Conservation (phyloP, 1,140 invertebrate genomes). For the Gyrodactylus bullatarudis region DNA sequence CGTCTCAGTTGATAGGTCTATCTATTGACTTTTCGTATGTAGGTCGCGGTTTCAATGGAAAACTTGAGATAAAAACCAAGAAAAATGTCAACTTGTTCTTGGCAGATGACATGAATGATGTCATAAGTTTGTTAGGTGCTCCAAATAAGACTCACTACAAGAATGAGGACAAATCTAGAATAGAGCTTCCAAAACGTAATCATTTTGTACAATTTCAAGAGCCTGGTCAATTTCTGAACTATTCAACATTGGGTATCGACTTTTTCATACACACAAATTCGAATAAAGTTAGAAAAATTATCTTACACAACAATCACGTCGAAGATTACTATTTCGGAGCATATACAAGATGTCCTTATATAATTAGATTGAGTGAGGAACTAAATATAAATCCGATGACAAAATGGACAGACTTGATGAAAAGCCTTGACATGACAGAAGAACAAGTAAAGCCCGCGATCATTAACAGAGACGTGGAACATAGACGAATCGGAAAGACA, state of each 20-base stretch:
- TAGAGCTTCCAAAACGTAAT: background rate
- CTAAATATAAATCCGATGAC: background rate
- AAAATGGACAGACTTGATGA: background rate
- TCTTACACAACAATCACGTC: background rate
- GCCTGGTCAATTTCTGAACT: background rate
- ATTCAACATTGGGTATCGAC: background rate
- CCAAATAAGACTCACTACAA: background rate
- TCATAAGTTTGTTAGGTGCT: background rate
- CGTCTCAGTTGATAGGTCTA: background rate
- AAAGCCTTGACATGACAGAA: background rate
- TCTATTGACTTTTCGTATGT: background rate
- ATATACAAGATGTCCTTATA: background rate
- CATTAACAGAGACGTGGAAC: background rate
- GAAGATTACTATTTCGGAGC: background rate
- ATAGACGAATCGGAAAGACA: background rate
- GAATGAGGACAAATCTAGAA: background rate
- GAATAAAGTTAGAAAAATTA: background rate
- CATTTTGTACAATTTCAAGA: background rate
- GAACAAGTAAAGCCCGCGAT: background rate
- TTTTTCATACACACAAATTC: background rate
- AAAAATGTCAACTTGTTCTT: background rate
- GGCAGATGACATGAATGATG: background rate
- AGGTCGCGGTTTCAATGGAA: background rate
- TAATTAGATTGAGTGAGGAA: background rate
- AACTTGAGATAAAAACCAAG: background rate